These are phyloP conservation scores for Epinephelus fuscoguttatus DNA, from an alignment of 2,113 vertebrate genomes.

Conservation along the genomic window DNA sequence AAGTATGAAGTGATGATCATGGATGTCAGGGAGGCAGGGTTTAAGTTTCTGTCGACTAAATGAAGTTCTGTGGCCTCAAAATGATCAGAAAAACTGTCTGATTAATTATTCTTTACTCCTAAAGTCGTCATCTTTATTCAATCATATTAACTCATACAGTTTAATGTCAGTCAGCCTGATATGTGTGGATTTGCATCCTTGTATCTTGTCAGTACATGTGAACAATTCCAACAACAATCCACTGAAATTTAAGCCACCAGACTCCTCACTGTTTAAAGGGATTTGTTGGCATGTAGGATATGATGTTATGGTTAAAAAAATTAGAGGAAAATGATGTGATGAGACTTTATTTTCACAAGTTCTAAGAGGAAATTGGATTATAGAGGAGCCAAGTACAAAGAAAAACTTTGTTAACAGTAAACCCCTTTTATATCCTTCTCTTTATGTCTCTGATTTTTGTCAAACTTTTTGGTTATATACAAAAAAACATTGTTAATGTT, in stretches of 20 bases:
- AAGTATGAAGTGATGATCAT: constrained; percentile 27
- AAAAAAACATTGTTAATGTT: neutral
- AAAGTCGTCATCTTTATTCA: neutral
- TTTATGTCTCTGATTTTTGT: neutral
- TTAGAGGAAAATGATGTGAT: neutral
- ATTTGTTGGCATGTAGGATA: neutral
- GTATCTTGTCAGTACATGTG: neutral
- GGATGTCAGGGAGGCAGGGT: constrained; percentile 45
- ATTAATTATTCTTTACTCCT: neutral
- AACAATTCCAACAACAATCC: neutral
- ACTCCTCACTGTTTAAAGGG: neutral
- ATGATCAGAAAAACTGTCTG: neutral
- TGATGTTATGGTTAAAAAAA: neutral
- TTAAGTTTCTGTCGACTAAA: constrained; percentile 3
- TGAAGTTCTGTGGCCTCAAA: neutral
- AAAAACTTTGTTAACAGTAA: neutral
- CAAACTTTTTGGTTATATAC: neutral
- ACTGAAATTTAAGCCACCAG: neutral
- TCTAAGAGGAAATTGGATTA: constrained; percentile 52
- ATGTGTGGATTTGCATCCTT: neutral
- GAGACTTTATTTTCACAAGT: constrained; percentile 16
- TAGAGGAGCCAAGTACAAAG: neutral
- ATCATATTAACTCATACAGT: neutral
- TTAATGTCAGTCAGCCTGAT: neutral
- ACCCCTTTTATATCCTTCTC: neutral